Base-by-base conservation (phyloP, 2,888 invertebrate species). In the Gnatocerus cornutus region DNA sequence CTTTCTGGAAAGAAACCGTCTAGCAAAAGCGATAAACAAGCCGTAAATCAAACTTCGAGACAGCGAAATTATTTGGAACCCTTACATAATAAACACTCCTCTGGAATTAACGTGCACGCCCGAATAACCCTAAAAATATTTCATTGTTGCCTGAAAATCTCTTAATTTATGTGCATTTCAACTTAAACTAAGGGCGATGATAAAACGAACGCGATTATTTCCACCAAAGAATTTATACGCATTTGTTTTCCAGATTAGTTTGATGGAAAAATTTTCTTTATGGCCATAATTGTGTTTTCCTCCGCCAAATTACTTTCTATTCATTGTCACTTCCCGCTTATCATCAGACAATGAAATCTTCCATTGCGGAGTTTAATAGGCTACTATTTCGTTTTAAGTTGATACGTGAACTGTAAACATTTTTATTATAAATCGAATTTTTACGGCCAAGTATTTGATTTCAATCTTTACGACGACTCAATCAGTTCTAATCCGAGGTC, bases 251-350 rank as follows among this genome's bases (percentile, higher is more conserved):
- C 14, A 48, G 61, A 48, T 61, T 61, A 61, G 61, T 48, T 61
- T 48, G 61, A 61, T 62, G 64, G 48, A 53, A 53, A 64, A 64
- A 64, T 53, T 64, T 41, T 52, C 30, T 43, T 55, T 64, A 45
- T 53, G n/a, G 45, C 52, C 45, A 33, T 64, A 64, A 64, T 64
- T 64, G 64, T 33, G 43, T 53, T 64, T 52, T 52, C 53, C 37
- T 53, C 53, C 10, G 16, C 50, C 29, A 50, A 61, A 61, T 50
- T 33, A 46, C 33, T 61, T 61, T 39, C 50, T 21, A 39, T 61
- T 61, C 33, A 37, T 59, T 10, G 41, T 16, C 13, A 12, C 21
- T 41, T 41, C n/a, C 21, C 10, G 39, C 4, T 14, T 39, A 59
- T 59, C 45, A 46, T 33, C n/a, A 9, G 33, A 46, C 56, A 43